A percentile compares a stretch with the other conserved stretches of the same genome.
Conservation (phyloP, 2,113 vertebrate species). For the Entelurus aequoreus region DNA sequence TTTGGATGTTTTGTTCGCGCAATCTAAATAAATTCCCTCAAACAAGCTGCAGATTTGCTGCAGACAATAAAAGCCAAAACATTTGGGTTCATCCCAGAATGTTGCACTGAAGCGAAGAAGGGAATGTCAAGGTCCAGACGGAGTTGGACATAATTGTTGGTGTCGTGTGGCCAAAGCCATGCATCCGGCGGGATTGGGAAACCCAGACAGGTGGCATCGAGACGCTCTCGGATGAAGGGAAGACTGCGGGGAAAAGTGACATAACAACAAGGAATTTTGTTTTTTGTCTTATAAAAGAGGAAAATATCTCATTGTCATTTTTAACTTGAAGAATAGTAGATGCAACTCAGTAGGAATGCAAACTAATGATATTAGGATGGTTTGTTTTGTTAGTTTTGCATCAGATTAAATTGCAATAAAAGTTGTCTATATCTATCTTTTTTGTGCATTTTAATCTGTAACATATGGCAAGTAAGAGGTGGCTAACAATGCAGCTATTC, state of each 20-base stretch:
- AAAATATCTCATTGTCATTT: not conserved
- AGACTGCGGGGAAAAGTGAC: not conserved
- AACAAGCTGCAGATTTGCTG: conserved; percentile 37
- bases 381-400: not conserved
- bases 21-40: conserved; percentile 25
- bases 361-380: not conserved
- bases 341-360: not conserved
- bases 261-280: not conserved
- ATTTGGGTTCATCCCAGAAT: conserved; percentile 37
- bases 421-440: not conserved
- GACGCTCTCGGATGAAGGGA: not conserved
- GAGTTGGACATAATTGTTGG: conserved; percentile 64
- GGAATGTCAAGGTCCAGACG: conserved; percentile 55
- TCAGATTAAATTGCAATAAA: not conserved
- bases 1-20: not conserved
- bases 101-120: conserved; percentile 32
- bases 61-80: conserved; percentile 40
- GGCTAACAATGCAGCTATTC: too few relatives aligned
- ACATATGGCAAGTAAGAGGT: too few relatives aligned
- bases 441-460: too few relatives aligned
- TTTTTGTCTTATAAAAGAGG: not conserved
- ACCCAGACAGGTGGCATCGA: conserved; percentile 49
- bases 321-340: not conserved
- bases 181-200: conserved; percentile 46
- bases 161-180: conserved; percentile 48